Evolutionary conservation across 2,888 invertebrate species (phyloP), one percentile per base, ranked within the genome.

Genomic region (Synanthedon formicaeformis): DNA sequence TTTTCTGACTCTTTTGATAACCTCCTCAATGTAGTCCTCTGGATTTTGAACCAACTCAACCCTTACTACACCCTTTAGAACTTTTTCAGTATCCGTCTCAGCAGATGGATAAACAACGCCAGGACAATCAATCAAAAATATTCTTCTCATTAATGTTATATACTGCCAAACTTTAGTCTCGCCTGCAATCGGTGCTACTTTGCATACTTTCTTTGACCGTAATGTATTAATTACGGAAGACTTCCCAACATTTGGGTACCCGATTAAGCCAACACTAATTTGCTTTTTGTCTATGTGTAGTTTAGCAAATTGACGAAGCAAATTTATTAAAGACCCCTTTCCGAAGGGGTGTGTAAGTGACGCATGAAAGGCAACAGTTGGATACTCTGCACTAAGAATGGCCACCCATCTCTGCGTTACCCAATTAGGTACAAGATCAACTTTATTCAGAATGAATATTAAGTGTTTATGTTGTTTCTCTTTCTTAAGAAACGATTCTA

Each of bases 111-210:
- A 98, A 4, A 99, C 99, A 53, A 99, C 95, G 41, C 99, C 99
- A 2, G 99, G 99, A 78, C 99, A 99, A 88, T 99, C 99, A 63
- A 99, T 98, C 12, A 99, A 88, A 77, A 95, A 99, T 71, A 99
- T 99, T 63, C 96, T 90, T 65, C 92, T 92, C 99, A 99, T 99
- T 53, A 99, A 82, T 1, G 99, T 98, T 48, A 99, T 97, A 74
- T 99, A 99, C 77, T 99, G 99, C 99, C 99, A 99, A 1, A 99
- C 98, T 88, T 96, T 96, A 0, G 96, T 96, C 81, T 96, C 96
- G 4, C 99, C 99, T 54, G 99, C 99, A 67, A 99, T 96, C 0
- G 99, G 99, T 4, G 99, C 99, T 0, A 94, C 98, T 78, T 98
- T 99, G 77, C 99, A 99, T 0, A 99, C 99, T 83, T 99, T 98